Percentiles rank a stretch among this genome's conserved stretches.
phyloP scores from a whole-genome alignment of 2,888 invertebrate genomes.

The Cacoxenus indagator region DNA sequence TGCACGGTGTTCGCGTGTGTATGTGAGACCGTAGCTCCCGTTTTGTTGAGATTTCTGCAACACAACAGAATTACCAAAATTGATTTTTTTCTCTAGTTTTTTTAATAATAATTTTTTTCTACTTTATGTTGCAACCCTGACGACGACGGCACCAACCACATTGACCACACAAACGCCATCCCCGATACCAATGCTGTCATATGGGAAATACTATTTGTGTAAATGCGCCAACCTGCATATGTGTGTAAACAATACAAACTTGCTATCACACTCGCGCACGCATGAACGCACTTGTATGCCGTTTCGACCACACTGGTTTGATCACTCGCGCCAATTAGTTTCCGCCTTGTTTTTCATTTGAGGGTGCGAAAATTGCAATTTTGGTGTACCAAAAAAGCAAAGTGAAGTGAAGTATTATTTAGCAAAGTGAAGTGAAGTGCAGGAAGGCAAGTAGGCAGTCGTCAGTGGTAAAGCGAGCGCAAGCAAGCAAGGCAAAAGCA shows the following conservation, averaged over 20 bases:
- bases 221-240: slow-evolving; percentile 45
- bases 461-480: too few species aligned
- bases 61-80: slow-evolving; percentile 35
- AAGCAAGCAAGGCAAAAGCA: too few species aligned
- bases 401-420: slow-evolving; percentile 45
- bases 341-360: slow-evolving; percentile 47
- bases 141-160: too few species aligned
- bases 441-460: slow-evolving; percentile 35
- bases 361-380: slow-evolving; percentile 70
- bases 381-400: slow-evolving; percentile 69
- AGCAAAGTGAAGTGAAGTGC: slow-evolving; percentile 46
- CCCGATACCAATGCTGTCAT: too few species aligned
- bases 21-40: not conserved
- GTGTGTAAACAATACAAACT: slow-evolving; percentile 23
- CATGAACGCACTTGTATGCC: slow-evolving; percentile 23
- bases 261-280: slow-evolving; percentile 35
- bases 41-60: not conserved
- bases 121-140: slow-evolving; percentile 19
- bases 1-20: slow-evolving; percentile 20
- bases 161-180: too few species aligned
- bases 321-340: slow-evolving; percentile 56
- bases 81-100: slow-evolving; percentile 42
- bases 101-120: too few species aligned
- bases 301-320: slow-evolving; percentile 40
- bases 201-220: slow-evolving; percentile 38